Evolutionary conservation across 2,113 vertebrate species (phyloP), one percentile per base, ranked within the genome.

Genomic region (Centropus unirufus): DNA sequence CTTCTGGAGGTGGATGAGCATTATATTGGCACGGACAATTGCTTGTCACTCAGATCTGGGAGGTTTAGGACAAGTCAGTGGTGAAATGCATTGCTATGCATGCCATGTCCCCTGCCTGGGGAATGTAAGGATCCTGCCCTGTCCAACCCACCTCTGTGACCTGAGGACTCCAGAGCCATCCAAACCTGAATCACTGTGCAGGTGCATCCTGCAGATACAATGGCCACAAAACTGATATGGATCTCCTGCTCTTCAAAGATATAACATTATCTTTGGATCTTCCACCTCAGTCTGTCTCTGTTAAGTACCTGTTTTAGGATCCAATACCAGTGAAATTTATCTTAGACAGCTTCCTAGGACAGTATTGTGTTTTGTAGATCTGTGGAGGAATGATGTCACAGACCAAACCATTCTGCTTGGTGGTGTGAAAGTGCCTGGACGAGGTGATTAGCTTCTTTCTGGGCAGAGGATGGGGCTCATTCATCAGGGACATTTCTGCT

Each of bases 381-480:
- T 49, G 5, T 82, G 8, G 46, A 78, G 44, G 8, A 57, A 89
- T 42, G 23, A 46, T 70, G 42, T 3, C 74, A 15, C 8, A 77
- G 32, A 74, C 14, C 20, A 88, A 76, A 79, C 9, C 0, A 0
- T 18, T 59, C 34, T 91, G 14, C 55, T 85, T 0, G 1, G 15
- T 32, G n/a, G 8, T 84, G 30, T 72, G 51, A 69, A 69, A 66
- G 18, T 34, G 24, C 4, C 27, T 79, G 57, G 23, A 40, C 3
- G 0, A n/a, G 11, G 46, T 16, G 3, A 64, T 14, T 73, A 61
- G 22, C 21, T n/a, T 24, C 24, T 36, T 77, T 23, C 24, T 15
- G 3, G 40, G 8, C 26, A 73, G 20, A 42, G 24, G 15, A 42
- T 52, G 8, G 36, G 24, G 12, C 4, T 73, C 1, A 0, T 42